A percentile compares a stretch with the other conserved stretches of the same genome.
Conservation (phyloP, 2,113 vertebrate species). For the Canis aureus region DNA sequence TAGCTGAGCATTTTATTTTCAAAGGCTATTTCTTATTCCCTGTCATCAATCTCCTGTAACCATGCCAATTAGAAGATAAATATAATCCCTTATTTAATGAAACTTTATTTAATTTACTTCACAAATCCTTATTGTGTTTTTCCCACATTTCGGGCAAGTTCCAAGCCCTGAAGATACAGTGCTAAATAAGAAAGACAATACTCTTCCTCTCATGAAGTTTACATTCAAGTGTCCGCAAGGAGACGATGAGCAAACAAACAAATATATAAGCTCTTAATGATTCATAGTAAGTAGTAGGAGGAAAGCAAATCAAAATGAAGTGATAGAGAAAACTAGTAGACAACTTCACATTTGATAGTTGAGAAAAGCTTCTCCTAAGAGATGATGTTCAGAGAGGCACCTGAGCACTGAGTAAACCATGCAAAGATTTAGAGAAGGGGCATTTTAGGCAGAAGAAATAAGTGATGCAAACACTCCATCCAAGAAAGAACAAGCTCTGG, state of each 20-base stretch:
- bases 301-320: background rate
- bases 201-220: background rate
- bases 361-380: background rate
- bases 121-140: background rate
- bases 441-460: background rate
- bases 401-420: fast-evolving
- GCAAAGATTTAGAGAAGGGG: background rate
- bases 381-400: background rate
- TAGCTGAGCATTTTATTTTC: background rate
- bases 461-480: background rate
- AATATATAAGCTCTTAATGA: no score
- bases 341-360: background rate
- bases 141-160: background rate
- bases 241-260: background rate
- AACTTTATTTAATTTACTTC: background rate
- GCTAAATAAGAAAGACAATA: background rate
- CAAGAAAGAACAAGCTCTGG: background rate
- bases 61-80: background rate
- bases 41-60: background rate
- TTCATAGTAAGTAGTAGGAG: background rate
- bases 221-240: background rate
- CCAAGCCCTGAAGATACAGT: background rate
- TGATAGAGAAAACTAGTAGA: background rate
- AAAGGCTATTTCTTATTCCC: background rate
- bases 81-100: background rate